phyloP scores from a whole-genome alignment of 2,113 vertebrate species.

The Ictalurus punctatus region DNA sequence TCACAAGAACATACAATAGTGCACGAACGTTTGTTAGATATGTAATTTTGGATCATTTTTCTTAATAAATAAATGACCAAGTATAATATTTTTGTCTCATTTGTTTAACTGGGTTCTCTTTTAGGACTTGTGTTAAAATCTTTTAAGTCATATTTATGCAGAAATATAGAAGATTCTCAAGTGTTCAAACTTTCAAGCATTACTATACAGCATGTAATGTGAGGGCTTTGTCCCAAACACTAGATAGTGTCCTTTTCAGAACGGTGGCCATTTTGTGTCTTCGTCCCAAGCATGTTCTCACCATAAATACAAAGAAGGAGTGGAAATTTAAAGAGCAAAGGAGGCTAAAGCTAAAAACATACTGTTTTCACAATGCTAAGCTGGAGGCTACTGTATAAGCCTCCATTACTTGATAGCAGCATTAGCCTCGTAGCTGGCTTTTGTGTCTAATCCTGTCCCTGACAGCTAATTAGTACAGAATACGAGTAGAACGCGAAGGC shows the following conservation, averaged over 20 bases:
- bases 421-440: not conserved
- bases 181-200: no score
- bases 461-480: conserved; percentile 28
- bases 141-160: no score
- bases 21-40: no score
- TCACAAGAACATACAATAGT: not conserved
- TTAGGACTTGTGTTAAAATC: no score
- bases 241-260: not conserved
- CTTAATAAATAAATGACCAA: no score
- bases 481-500: not conserved
- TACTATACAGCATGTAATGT: not conserved
- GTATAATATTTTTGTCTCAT: no score
- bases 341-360: not conserved
- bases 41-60: no score
- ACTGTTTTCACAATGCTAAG: not conserved
- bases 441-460: conserved; percentile 1
- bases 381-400: not conserved
- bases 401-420: not conserved
- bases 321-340: not conserved
- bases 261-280: not conserved
- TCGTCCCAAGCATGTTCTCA: not conserved
- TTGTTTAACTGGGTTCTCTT: no score
- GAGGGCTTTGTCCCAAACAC: not conserved
- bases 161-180: no score
- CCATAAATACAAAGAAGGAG: not conserved